These are phyloP conservation scores for Petrocephalus microphthalmus DNA, from an alignment of 2,113 vertebrate genomes.

Conservation along the genomic window DNA sequence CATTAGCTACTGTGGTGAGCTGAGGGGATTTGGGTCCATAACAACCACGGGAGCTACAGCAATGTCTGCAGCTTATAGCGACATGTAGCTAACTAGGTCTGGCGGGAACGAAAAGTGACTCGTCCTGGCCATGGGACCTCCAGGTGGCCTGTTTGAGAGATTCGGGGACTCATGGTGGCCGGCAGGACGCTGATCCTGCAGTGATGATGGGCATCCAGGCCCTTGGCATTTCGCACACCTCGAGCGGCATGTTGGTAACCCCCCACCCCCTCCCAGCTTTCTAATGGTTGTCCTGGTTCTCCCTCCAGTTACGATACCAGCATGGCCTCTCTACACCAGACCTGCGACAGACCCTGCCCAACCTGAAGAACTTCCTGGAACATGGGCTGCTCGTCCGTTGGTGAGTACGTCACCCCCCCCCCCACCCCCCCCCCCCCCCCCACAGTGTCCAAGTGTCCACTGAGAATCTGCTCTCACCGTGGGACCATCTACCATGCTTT, in stretches of 20 bases:
- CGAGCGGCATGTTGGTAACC: not conserved
- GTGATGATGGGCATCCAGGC: not conserved
- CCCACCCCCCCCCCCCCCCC: not conserved
- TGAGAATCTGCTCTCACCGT: no score
- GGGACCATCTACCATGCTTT: not conserved
- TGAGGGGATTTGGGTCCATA: not conserved
- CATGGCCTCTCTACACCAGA: constrained; percentile 91
- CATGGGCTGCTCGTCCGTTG: constrained; percentile 90
- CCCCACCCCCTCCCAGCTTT: not conserved
- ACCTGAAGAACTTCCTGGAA: constrained; percentile 94
- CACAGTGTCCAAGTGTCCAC: not conserved
- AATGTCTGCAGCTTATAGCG: not conserved
- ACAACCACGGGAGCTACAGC: not conserved
- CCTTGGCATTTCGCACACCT: not conserved
- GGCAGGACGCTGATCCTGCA: not conserved
- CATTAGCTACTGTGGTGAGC: not conserved
- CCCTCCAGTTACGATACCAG: constrained; percentile 85
- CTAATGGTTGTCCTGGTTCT: constrained; percentile 22
- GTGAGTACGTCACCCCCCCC: constrained; percentile 61
- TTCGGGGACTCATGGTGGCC: not conserved
- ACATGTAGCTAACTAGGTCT: not conserved
- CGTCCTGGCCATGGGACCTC: not conserved
- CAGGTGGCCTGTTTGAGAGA: not conserved
- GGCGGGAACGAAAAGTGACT: not conserved
- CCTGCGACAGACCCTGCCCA: constrained; percentile 91